These are phyloP conservation scores for Ptychoptera albimana DNA, from an alignment of 2,888 invertebrate genomes.

Conservation along the genomic window DNA sequence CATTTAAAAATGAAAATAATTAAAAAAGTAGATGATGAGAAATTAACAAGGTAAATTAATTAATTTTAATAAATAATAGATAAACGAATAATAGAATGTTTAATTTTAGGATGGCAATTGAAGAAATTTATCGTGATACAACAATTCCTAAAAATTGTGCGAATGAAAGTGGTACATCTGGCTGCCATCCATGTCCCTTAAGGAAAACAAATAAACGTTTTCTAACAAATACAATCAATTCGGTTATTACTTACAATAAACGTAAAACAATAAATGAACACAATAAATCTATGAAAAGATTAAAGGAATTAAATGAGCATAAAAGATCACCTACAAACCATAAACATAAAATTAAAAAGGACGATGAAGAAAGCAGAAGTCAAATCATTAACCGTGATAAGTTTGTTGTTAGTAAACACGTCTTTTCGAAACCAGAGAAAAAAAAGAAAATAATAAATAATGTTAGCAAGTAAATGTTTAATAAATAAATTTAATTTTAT, in stretches of 20 bases:
- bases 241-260: slow-evolving; percentile 34
- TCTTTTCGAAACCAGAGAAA: no score
- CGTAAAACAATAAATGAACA: slow-evolving; percentile 14
- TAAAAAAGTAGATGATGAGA: no score
- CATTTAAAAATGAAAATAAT: no score
- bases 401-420: no score
- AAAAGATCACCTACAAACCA: slow-evolving; percentile 5
- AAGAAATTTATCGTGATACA: slow-evolving; percentile 42
- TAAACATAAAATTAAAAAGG: slow-evolving; percentile 2
- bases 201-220: slow-evolving; percentile 38
- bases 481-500: no score
- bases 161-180: slow-evolving; percentile 40
- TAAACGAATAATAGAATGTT: not conserved
- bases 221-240: slow-evolving; percentile 33
- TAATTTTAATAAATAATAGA: no score
- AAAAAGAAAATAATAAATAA: no score
- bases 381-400: no score
- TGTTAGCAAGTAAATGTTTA: no score
- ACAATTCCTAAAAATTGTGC: slow-evolving; percentile 42
- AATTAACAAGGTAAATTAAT: no score
- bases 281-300: slow-evolving; percentile 7
- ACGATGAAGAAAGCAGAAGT: no score
- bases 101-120: slow-evolving; percentile 35
- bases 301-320: slow-evolving; percentile 6
- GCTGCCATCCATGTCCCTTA: slow-evolving; percentile 38